phyloP scores from a whole-genome alignment of 2,797 vertebrate species.

The Mus caroli region DNA sequence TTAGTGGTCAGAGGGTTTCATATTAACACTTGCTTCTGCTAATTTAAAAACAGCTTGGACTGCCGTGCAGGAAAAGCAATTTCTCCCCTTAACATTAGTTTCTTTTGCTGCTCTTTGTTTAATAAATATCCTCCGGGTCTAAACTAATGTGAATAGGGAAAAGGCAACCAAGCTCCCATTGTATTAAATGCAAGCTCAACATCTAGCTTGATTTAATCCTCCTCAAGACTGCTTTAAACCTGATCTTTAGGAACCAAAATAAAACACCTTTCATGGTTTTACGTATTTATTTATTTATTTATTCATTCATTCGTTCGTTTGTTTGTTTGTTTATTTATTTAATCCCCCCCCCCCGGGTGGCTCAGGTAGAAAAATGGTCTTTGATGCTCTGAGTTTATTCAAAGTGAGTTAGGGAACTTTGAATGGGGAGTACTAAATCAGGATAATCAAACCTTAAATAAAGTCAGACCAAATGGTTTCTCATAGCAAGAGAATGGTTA shows the following conservation, averaged over 20 bases:
- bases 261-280: constrained; percentile 52
- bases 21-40: constrained; percentile 83
- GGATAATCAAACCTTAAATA: constrained; percentile 64
- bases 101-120: constrained; percentile 80
- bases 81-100: constrained; percentile 78
- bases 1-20: constrained; percentile 80
- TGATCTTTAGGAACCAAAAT: constrained; percentile 63
- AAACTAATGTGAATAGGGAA: constrained; percentile 56
- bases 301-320: too few species aligned
- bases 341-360: too few species aligned
- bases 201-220: constrained; percentile 55
- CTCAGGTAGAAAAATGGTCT: constrained; percentile 56
- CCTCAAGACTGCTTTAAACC: constrained; percentile 58
- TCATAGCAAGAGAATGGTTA: constrained; percentile 31
- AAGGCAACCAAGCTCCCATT: constrained; percentile 59
- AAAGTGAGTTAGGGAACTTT: constrained; percentile 62
- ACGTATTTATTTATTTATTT: constrained; percentile 13
- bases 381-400: constrained; percentile 65
- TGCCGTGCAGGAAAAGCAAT: constrained; percentile 82
- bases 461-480: constrained; percentile 26
- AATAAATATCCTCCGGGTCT: constrained; percentile 78
- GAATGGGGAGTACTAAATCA: constrained; percentile 30
- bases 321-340: neutral
- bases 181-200: constrained; percentile 69
- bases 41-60: constrained; percentile 81